A percentile compares a stretch with the other conserved stretches of the same genome.
phyloP scores from a whole-genome alignment of 1,140 invertebrate species.

The Anastatus disparis region DNA sequence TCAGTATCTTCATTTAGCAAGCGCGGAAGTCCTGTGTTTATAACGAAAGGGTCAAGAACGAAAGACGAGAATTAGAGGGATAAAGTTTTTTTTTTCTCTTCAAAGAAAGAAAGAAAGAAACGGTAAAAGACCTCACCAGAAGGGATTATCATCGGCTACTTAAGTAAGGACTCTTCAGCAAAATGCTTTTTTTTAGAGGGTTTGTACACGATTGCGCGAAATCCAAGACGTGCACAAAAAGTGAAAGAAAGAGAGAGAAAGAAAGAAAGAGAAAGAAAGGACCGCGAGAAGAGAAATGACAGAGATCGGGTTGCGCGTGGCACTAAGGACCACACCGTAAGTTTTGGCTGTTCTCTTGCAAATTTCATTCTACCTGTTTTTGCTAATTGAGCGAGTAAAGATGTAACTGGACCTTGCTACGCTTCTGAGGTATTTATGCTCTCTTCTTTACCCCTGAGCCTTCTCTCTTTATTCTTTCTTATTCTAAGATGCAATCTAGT shows the following conservation, averaged over 20 bases:
- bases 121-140: not conserved
- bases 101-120: not conserved
- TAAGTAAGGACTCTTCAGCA: not conserved
- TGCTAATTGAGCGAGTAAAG: constrained; percentile 68
- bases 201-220: constrained; percentile 44
- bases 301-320: constrained; percentile 63
- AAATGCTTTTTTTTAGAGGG: not conserved
- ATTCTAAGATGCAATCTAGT: too few relatives aligned
- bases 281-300: constrained; percentile 54
- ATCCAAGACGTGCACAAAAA: constrained; percentile 59
- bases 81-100: not conserved
- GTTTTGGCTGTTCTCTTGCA: constrained; percentile 50
- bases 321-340: constrained; percentile 57
- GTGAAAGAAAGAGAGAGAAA: too few relatives aligned
- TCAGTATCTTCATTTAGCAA: constrained; percentile 20
- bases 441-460: too few relatives aligned
- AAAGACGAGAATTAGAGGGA: too few relatives aligned
- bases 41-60: too few relatives aligned
- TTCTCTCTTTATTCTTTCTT: too few relatives aligned
- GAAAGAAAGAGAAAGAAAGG: too few relatives aligned
- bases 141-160: not conserved
- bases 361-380: constrained; percentile 67
- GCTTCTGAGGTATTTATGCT: constrained; percentile 64
- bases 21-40: too few relatives aligned
- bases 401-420: constrained; percentile 66